Base-by-base conservation (phyloP, 30 jellyfish, hydroid and myxozoan species). In the Cassiopea andromeda region DNA sequence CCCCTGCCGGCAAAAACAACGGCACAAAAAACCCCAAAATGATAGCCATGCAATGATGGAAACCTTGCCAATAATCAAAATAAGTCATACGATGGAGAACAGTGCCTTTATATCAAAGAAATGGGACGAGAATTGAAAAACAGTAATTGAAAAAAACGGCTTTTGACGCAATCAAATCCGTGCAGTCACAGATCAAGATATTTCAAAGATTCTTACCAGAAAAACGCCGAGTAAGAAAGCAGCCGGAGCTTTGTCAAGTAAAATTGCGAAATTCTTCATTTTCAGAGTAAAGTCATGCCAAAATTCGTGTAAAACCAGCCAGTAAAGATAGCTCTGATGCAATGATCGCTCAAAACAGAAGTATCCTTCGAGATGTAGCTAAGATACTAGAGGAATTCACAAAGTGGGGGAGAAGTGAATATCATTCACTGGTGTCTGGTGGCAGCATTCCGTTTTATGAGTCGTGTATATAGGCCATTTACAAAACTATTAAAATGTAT, bases 221-320 rank as follows among this genome's bases (percentile, higher is more conserved):
- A 69, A 60, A 6, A 67, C 67, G 90, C 72, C 47, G 15, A 81
- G 2, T 17, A 67, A 43, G 50, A 45, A 81, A 66, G 90, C 90
- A 67, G 90, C 90, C 16, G 57, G 44, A 16, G 90, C 90, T 68
- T 81, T 81, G 90, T 81, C 90, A 67, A 64, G 44, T 5, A 57
- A 5, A 10, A 18, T 49, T 66, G 82, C 72, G 43, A 67, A 81
- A n/a, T 10, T 57, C 82, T 19, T 81, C 80, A 67, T 81, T 16
- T 3, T 77, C 58, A 17, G 38, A 50, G 44, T 6, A 1, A 44
- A 12, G 14, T 16, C 86, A 77, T 77, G 71, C 73, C 74, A 54
- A 77, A 54, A 18, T 54, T 61, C 73, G 17, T 17, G n/a, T 14
- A 49, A 77, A 1, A 14, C 74, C 73, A 43, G 7, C 7, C 10